phyloP scores from a whole-genome alignment of 2,113 vertebrate genomes.

The Malurus elegans region DNA sequence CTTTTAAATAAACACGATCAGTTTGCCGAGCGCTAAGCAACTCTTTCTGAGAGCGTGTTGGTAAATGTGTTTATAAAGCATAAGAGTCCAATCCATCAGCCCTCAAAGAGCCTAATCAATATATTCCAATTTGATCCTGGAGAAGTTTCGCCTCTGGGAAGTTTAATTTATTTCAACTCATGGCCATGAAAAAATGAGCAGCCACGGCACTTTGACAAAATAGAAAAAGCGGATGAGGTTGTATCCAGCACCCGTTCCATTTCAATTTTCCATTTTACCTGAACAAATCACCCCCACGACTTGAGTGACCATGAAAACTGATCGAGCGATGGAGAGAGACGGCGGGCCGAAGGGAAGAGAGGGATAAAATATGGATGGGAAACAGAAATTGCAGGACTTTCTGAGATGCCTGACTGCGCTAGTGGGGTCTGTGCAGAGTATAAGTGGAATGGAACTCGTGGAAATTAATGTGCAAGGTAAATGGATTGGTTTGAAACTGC shows the following conservation, averaged over 20 bases:
- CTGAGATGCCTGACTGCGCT: neutral
- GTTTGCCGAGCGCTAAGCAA: constrained; percentile 70
- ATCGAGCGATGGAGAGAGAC: constrained; percentile 5
- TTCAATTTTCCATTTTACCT: constrained; percentile 75
- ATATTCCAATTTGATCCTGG: constrained; percentile 78
- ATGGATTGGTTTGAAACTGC: neutral
- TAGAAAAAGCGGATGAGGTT: constrained; percentile 50
- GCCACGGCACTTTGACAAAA: constrained; percentile 68
- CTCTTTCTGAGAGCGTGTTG: constrained; percentile 69
- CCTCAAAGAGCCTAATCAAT: constrained; percentile 80
- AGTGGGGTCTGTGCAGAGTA: neutral
- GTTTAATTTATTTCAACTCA: constrained; percentile 80
- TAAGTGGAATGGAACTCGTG: neutral
- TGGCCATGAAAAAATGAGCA: constrained; percentile 74
- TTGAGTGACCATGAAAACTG: constrained; percentile 66
- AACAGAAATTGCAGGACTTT: neutral
- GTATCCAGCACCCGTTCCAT: constrained; percentile 57
- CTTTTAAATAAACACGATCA: constrained; percentile 72
- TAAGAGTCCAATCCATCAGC: constrained; percentile 75
- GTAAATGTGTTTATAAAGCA: constrained; percentile 80
- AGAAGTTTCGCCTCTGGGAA: constrained; percentile 74
- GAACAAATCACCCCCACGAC: constrained; percentile 67
- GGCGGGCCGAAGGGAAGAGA: neutral
- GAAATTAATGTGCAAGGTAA: neutral
- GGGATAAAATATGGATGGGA: neutral